Evolutionary conservation across 2,797 vertebrate species (phyloP).

Genomic region (Molossus molossus): DNA sequence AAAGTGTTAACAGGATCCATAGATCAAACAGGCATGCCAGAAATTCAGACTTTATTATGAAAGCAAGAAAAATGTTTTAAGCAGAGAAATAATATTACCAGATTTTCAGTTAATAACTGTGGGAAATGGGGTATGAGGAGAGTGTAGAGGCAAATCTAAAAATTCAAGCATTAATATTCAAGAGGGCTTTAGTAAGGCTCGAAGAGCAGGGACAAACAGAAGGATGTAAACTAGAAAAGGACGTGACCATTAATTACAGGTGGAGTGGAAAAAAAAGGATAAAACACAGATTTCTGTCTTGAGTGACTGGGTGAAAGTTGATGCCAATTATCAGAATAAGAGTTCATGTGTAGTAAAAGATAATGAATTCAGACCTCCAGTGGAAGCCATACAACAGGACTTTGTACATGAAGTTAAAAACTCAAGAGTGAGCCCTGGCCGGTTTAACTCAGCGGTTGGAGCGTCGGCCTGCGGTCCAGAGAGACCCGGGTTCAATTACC

Average conservation of each 20-base stretch:
- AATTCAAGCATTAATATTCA: constrained; percentile 43
- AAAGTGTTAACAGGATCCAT: background rate
- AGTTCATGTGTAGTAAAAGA: background rate
- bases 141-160: background rate
- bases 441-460: too few species aligned
- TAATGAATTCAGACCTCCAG: background rate
- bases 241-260: background rate
- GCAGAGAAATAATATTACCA: constrained; percentile 7
- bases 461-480: too few species aligned
- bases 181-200: background rate
- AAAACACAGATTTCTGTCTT: constrained; percentile 23
- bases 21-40: background rate
- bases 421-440: background rate
- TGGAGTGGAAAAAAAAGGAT: background rate
- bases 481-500: too few species aligned
- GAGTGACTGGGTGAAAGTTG: background rate
- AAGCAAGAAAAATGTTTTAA: constrained; percentile 52
- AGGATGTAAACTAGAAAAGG: constrained; percentile 50
- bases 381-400: background rate
- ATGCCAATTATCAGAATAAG: constrained; percentile 25
- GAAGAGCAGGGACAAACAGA: background rate
- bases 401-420: background rate
- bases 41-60: constrained; percentile 36
- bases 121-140: background rate
- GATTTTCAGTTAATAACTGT: constrained; percentile 19